A percentile compares a stretch with the other conserved stretches of the same genome.
phyloP scores from a whole-genome alignment of 2,888 invertebrate genomes.

The Volucella zonaria region DNA sequence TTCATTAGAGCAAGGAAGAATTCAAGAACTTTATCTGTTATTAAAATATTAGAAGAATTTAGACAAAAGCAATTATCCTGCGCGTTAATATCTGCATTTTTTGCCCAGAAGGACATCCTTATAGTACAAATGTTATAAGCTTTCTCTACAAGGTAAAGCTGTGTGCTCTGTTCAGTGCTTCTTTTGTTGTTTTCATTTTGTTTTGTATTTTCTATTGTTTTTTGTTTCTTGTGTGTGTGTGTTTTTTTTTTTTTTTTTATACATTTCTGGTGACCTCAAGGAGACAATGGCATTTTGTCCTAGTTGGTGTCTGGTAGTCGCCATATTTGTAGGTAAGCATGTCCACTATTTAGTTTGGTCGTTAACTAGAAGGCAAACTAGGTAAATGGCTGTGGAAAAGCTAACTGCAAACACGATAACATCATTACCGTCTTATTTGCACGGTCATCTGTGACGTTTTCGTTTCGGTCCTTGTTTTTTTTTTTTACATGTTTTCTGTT shows the following conservation, averaged over 20 bases:
- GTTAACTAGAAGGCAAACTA: constrained; percentile 66
- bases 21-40: constrained; percentile 43
- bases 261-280: constrained; percentile 55
- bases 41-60: constrained; percentile 58
- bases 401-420: constrained; percentile 62
- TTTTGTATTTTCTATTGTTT: background rate
- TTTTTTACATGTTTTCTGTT: constrained; percentile 46
- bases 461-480: constrained; percentile 25
- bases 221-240: background rate
- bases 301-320: constrained; percentile 61
- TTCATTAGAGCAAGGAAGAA: constrained; percentile 30
- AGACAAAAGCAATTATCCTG: constrained; percentile 65
- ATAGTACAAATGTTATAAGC: constrained; percentile 11
- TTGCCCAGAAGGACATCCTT: constrained; percentile 32
- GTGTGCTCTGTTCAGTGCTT: constrained; percentile 12
- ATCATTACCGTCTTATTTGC: constrained; percentile 69
- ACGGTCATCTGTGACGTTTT: constrained; percentile 69
- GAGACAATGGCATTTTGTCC: constrained; percentile 71
- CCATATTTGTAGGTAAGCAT: constrained; percentile 62
- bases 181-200: constrained; percentile 4
- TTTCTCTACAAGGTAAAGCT: constrained; percentile 21
- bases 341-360: constrained; percentile 67
- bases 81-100: constrained; percentile 67
- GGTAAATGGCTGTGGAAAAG: constrained; percentile 63
- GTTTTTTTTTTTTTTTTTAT: constrained; percentile 31